Conservation (phyloP, 2,888 invertebrate species). For the Mythimna lalbum region DNA sequence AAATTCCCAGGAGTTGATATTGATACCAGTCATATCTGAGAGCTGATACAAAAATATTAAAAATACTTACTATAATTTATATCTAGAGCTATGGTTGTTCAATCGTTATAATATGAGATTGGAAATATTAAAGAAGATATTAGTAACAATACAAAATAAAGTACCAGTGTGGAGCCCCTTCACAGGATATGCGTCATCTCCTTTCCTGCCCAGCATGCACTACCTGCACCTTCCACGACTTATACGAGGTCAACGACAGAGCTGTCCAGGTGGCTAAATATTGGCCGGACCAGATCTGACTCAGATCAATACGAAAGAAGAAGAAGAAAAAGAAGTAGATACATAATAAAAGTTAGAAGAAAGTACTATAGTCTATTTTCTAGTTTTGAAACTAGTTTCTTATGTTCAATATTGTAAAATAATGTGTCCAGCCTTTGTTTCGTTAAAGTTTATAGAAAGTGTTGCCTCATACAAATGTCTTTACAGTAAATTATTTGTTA, state of each 20-base stretch:
- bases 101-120: not conserved
- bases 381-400: not conserved
- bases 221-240: too few relatives aligned
- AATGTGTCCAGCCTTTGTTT: constrained; percentile 29
- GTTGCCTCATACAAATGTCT: constrained; percentile 46
- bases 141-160: too few relatives aligned
- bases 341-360: not conserved
- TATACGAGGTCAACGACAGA: too few relatives aligned
- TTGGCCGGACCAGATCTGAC: too few relatives aligned
- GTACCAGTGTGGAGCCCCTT: too few relatives aligned
- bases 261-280: too few relatives aligned
- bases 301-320: too few relatives aligned
- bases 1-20: not conserved
- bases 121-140: not conserved
- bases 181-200: too few relatives aligned
- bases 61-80: too few relatives aligned
- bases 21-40: not conserved
- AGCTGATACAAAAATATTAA: too few relatives aligned
- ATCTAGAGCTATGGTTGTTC: too few relatives aligned
- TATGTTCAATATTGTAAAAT: constrained; percentile 31
- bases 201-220: too few relatives aligned
- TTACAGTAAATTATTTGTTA: constrained; percentile 58
- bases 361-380: constrained; percentile 3
- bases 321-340: not conserved
- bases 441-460: constrained; percentile 49